Evolutionary conservation across 2,797 vertebrate species (phyloP).

Genomic region (Tokudaia tokunoshimensis): DNA sequence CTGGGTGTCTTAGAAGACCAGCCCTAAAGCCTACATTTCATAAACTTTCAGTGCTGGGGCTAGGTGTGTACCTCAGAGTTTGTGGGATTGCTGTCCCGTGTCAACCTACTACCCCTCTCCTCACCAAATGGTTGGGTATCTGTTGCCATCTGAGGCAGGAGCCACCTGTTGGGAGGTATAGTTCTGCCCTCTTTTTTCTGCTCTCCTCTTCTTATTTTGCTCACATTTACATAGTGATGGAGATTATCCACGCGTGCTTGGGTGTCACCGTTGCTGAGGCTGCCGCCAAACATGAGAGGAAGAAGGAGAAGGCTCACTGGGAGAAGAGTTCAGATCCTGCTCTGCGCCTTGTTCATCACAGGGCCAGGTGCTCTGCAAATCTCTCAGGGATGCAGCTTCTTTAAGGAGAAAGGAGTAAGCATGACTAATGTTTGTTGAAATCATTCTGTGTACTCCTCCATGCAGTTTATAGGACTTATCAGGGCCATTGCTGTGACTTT

Average conservation of each 20-base stretch:
- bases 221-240: not conserved
- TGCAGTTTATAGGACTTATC: rapidly evolving
- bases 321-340: not conserved
- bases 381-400: not conserved
- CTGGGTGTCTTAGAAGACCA: not conserved
- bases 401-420: not conserved
- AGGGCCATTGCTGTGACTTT: rapidly evolving
- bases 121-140: rapidly evolving
- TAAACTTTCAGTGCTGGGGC: rapidly evolving
- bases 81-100: rapidly evolving
- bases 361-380: no score
- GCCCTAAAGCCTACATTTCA: not conserved
- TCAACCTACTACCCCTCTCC: rapidly evolving
- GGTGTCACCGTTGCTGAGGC: rapidly evolving
- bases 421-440: rapidly evolving
- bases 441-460: rapidly evolving
- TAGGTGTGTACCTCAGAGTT: no score
- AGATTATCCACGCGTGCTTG: rapidly evolving
- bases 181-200: not conserved
- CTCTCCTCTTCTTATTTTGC: not conserved
- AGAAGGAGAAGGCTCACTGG: rapidly evolving
- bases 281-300: rapidly evolving
- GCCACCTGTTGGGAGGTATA: not conserved
- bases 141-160: rapidly evolving
- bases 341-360: rapidly evolving